A percentile compares a stretch with the other conserved stretches of the same genome.
Evolutionary conservation across 1,140 invertebrate genomes (phyloP).

Genomic region (Lordiphosa collinella): DNA sequence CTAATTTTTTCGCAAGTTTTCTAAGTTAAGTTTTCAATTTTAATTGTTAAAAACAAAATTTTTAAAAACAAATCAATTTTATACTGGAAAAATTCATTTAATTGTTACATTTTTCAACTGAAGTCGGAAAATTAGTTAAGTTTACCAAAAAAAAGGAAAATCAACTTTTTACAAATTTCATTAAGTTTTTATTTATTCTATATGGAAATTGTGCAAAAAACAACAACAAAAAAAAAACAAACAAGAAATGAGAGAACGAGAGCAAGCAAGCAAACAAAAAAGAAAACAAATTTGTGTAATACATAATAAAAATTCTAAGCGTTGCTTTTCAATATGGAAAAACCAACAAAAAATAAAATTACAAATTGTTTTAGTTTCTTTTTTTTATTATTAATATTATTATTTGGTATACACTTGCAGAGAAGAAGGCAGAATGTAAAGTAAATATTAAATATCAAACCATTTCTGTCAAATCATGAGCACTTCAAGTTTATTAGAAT

Average conservation of each 20-base stretch:
- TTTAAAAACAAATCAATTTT: slow-evolving; percentile 38
- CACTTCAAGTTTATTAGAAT: no score
- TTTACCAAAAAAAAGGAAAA: slow-evolving; percentile 7
- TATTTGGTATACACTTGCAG: not conserved
- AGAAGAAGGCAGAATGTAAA: no score
- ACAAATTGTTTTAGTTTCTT: slow-evolving; percentile 13
- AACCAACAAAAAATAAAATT: slow-evolving; percentile 6
- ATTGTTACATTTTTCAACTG: no score
- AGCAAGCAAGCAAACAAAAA: slow-evolving; percentile 35
- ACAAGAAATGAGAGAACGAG: slow-evolving; percentile 23
- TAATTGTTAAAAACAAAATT: slow-evolving; percentile 20
- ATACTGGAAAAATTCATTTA: no score
- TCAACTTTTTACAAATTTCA: not conserved
- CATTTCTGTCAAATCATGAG: no score
- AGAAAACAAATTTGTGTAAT: slow-evolving; percentile 42
- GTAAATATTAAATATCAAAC: no score
- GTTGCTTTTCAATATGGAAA: slow-evolving; percentile 69
- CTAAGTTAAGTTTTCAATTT: slow-evolving; percentile 6
- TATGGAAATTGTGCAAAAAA: slow-evolving; percentile 49
- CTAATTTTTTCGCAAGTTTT: slow-evolving; percentile 54
- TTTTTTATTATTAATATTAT: not conserved
- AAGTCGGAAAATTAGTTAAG: slow-evolving; percentile 36
- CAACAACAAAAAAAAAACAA: slow-evolving; percentile 22
- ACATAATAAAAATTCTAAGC: slow-evolving; percentile 68
- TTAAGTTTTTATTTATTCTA: slow-evolving; percentile 68